A percentile compares a stretch with the other conserved stretches of the same genome.
Evolutionary conservation across 2,888 invertebrate genomes (phyloP).

Genomic region (Hydriomena furcata): DNA sequence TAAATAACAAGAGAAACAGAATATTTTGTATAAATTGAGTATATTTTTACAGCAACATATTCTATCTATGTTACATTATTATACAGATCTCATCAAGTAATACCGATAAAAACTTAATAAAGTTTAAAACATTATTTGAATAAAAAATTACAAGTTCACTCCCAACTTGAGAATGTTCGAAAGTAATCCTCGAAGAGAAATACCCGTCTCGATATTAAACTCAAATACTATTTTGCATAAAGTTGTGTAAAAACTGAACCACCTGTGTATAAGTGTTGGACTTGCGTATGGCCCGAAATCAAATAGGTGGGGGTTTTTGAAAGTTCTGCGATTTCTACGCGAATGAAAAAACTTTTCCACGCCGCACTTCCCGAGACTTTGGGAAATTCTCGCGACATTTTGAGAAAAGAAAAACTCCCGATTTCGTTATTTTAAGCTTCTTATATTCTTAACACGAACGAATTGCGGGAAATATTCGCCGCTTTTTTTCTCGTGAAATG

Average conservation of each 20-base stretch:
- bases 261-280: slow-evolving; percentile 53
- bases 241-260: slow-evolving; percentile 55
- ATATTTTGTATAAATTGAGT: too few relatives aligned
- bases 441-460: slow-evolving; percentile 68
- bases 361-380: slow-evolving; percentile 36
- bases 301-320: slow-evolving; percentile 49
- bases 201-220: slow-evolving; percentile 50
- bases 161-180: slow-evolving; percentile 35
- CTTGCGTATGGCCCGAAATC: slow-evolving; percentile 48
- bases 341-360: slow-evolving; percentile 63
- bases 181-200: slow-evolving; percentile 51
- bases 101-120: slow-evolving; percentile 7
- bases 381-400: slow-evolving; percentile 49
- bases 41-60: slow-evolving; percentile 1
- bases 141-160: slow-evolving; percentile 43
- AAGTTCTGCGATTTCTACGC: slow-evolving; percentile 47
- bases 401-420: slow-evolving; percentile 44
- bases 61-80: background rate
- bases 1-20: too few relatives aligned
- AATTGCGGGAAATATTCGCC: slow-evolving; percentile 46
- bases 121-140: slow-evolving; percentile 39
- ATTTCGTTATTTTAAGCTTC: slow-evolving; percentile 71
- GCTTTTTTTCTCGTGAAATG: slow-evolving; percentile 56
- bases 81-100: slow-evolving; percentile 7
- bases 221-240: slow-evolving; percentile 57